Conservation (phyloP, 2,113 vertebrate genomes). For the Oreochromis spilurus region DNA sequence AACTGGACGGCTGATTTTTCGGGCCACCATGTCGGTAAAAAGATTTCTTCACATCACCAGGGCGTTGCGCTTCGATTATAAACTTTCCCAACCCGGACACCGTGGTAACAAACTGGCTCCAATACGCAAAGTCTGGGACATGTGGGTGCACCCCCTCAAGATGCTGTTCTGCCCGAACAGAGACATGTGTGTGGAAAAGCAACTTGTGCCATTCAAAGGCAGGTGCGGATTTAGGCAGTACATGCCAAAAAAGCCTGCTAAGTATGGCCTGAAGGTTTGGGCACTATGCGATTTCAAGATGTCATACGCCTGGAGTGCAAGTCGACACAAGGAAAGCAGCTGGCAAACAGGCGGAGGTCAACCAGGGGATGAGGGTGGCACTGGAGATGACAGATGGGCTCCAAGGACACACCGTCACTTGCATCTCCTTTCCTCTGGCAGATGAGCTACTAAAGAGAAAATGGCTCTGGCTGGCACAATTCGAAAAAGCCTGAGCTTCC, state of each 20-base stretch:
- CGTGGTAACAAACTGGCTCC: background rate
- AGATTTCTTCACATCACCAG: background rate
- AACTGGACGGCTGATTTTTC: background rate
- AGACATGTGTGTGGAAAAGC: background rate
- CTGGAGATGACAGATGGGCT: background rate
- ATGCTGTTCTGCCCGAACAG: background rate
- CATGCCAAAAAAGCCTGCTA: background rate
- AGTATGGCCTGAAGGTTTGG: background rate
- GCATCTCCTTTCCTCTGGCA: background rate
- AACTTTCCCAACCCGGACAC: background rate
- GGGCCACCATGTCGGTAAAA: background rate
- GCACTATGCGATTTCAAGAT: background rate
- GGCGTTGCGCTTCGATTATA: fast-evolving
- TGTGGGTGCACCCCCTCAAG: background rate
- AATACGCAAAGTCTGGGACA: background rate
- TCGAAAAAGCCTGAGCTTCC: too few species aligned
- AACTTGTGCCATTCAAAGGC: background rate
- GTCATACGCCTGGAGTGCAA: background rate
- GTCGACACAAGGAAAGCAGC: background rate
- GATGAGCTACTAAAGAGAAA: too few species aligned
- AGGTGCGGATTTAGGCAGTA: background rate
- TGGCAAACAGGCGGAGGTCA: background rate
- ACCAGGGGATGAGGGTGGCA: background rate
- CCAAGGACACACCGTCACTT: background rate
- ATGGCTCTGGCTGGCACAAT: too few species aligned